A percentile compares a stretch with the other conserved stretches of the same genome.
These are phyloP conservation scores for Ciconia maguari DNA, from an alignment of 2,113 vertebrate genomes.

Conservation along the genomic window DNA sequence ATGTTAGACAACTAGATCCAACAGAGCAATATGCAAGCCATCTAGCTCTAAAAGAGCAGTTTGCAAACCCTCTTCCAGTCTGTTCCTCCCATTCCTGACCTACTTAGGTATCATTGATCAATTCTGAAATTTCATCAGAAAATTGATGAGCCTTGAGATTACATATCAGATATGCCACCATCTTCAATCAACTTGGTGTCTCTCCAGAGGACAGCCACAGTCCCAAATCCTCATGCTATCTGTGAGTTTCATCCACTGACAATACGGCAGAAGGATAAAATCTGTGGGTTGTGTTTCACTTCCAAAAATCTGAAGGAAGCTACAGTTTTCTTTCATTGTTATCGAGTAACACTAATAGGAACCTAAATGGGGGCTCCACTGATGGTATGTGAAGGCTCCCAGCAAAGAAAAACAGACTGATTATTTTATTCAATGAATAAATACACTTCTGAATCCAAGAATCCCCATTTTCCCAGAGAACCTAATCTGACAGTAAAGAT, in stretches of 20 bases:
- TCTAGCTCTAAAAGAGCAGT: neutral
- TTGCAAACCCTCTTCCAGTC: neutral
- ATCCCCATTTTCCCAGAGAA: neutral
- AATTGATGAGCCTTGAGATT: neutral
- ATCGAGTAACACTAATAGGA: neutral
- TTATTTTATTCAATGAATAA: neutral
- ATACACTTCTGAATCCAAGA: neutral
- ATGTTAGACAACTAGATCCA: neutral
- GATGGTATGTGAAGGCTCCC: neutral
- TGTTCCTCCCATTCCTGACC: neutral
- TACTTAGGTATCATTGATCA: neutral
- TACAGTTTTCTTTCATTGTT: neutral
- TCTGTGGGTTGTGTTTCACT: neutral
- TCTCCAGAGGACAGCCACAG: neutral
- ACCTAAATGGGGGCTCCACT: neutral
- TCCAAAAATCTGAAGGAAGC: neutral
- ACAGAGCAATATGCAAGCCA: neutral
- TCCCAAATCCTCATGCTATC: neutral
- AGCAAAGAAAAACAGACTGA: neutral
- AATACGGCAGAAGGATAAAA: neutral
- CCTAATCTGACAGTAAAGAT: neutral
- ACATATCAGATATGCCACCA: neutral
- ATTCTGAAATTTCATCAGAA: neutral
- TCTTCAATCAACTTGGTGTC: neutral
- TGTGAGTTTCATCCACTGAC: neutral